A percentile compares a stretch with the other conserved stretches of the same genome.
These are phyloP conservation scores for Apotomis betuletana DNA, from an alignment of 2,888 invertebrate genomes.

Conservation along the genomic window DNA sequence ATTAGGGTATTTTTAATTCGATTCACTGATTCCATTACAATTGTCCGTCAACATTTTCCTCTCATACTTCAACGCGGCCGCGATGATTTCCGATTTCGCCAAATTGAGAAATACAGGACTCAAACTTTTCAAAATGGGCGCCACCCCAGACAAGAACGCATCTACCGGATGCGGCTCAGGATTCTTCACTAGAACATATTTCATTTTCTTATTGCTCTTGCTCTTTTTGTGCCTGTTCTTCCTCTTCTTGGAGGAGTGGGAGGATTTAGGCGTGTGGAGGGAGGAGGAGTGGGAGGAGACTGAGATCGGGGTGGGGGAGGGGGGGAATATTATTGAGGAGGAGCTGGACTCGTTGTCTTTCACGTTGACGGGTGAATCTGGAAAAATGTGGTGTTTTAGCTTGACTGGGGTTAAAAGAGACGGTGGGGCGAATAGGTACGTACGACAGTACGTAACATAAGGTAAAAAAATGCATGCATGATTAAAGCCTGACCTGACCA, in stretches of 20 bases:
- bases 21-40: constrained; percentile 20
- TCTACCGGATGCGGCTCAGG: constrained; percentile 22
- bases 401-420: too few relatives aligned
- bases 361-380: constrained; percentile 5
- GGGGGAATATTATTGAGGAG: constrained; percentile 32
- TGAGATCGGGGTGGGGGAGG: constrained; percentile 36
- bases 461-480: too few relatives aligned
- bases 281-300: constrained; percentile 28
- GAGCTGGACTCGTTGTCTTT: constrained; percentile 31
- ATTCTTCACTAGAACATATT: constrained; percentile 29
- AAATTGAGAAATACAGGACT: constrained; percentile 18
- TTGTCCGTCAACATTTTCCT: constrained; percentile 26
- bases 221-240: constrained; percentile 22
- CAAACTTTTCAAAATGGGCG: constrained; percentile 30
- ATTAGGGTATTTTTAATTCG: too few relatives aligned
- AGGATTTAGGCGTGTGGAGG: constrained; percentile 14
- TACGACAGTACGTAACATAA: too few relatives aligned
- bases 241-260: constrained; percentile 21
- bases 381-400: neutral
- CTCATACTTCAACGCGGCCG: constrained; percentile 31
- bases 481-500: too few relatives aligned
- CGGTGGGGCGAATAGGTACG: too few relatives aligned
- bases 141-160: constrained; percentile 20
- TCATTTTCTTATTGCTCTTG: constrained; percentile 28
- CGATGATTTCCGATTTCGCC: constrained; percentile 26